Percentiles rank a stretch among this genome's conserved stretches.
Conservation (phyloP, 2,888 invertebrate species). For the Leucophenga montana region DNA sequence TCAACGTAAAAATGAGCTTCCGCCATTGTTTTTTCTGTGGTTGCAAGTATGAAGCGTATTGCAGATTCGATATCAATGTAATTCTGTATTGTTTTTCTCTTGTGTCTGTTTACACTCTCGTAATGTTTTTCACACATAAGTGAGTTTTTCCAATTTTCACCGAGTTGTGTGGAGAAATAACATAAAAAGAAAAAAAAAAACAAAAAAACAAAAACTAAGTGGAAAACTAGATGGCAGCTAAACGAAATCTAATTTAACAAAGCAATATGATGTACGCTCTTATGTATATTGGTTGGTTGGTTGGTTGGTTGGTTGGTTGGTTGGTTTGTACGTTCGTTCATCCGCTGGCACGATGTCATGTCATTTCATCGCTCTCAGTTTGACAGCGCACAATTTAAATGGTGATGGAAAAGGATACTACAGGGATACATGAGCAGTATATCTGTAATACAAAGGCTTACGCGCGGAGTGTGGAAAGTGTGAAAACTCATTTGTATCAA, state of each 20-base stretch:
- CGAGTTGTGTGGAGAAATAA: slow-evolving; percentile 23
- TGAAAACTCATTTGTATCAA: slow-evolving; percentile 69
- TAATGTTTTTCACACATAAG: slow-evolving; percentile 19
- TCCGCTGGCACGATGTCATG: slow-evolving; percentile 51
- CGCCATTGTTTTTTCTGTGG: no score
- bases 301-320: slow-evolving; percentile 41
- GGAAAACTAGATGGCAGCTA: slow-evolving; percentile 35
- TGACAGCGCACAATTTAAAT: slow-evolving; percentile 65
- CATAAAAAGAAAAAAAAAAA: slow-evolving; percentile 25
- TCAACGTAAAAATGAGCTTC: no score
- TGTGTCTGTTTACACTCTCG: slow-evolving; percentile 5
- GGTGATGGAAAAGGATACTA: slow-evolving; percentile 66
- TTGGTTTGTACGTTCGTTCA: slow-evolving; percentile 37
- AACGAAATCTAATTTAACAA: slow-evolving; percentile 60
- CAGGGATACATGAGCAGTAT: slow-evolving; percentile 31
- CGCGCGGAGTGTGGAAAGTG: slow-evolving; percentile 50
- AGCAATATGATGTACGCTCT: slow-evolving; percentile 47
- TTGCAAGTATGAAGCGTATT: neutral
- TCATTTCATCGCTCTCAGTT: slow-evolving; percentile 52
- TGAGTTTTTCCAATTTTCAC: slow-evolving; percentile 44
- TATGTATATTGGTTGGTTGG: slow-evolving; percentile 37
- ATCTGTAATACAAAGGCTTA: slow-evolving; percentile 26
- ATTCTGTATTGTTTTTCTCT: neutral
- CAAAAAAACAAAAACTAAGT: slow-evolving; percentile 19
- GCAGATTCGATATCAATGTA: neutral